These are phyloP conservation scores for Chlamydotis undulata DNA, from an alignment of 2,113 vertebrate genomes.

Conservation along the genomic window DNA sequence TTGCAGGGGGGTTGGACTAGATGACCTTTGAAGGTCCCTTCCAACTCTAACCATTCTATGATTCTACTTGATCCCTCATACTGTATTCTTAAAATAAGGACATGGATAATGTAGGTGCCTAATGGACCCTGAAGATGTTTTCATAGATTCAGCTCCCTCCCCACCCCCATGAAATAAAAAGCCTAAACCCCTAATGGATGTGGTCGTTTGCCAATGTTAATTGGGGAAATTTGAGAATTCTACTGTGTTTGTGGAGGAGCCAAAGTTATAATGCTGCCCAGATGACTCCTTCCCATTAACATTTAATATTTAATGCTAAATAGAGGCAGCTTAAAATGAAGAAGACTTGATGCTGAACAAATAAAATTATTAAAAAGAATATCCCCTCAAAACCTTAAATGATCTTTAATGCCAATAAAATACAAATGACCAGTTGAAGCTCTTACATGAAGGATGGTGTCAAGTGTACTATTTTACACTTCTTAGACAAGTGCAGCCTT, in stretches of 20 bases:
- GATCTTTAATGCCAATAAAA: conserved; percentile 35
- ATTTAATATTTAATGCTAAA: neutral
- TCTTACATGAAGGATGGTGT: conserved; percentile 36
- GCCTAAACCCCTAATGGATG: neutral
- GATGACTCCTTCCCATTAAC: neutral
- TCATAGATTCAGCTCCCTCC: neutral
- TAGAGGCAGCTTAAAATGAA: neutral
- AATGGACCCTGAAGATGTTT: neutral
- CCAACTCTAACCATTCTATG: too few species aligned
- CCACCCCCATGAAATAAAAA: neutral
- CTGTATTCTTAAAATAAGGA: neutral
- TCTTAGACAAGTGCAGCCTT: conserved; percentile 21
- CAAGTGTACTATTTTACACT: conserved; percentile 30
- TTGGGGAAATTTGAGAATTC: neutral
- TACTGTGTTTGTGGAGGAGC: neutral
- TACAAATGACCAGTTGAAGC: conserved; percentile 34
- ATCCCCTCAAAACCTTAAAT: neutral
- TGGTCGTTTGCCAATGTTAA: neutral
- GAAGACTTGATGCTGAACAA: neutral
- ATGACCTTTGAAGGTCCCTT: too few species aligned
- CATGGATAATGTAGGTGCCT: neutral
- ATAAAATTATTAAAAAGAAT: conserved; percentile 25
- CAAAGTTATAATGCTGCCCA: neutral
- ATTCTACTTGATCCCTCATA: neutral
- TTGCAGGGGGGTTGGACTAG: too few species aligned